Conservation (phyloP, 1,140 invertebrate species). For the Marisa cornuarietis region DNA sequence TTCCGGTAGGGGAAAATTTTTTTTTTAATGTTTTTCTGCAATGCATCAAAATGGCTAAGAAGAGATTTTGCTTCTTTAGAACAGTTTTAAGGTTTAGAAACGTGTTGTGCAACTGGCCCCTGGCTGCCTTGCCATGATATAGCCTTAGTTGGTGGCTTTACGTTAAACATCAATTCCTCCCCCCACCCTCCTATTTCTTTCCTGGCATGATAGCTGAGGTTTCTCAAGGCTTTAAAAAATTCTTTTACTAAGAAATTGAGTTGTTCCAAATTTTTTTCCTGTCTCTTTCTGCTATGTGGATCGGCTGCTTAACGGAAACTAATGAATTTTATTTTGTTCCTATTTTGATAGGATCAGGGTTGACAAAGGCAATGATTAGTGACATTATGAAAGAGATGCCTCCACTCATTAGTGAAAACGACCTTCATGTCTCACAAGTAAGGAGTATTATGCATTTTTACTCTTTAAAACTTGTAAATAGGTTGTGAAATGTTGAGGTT, state of each 20-base stretch:
- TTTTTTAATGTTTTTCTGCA: too few relatives aligned
- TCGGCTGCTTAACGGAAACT: too few relatives aligned
- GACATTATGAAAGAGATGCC: slow-evolving; percentile 87
- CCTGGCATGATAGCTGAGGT: not conserved
- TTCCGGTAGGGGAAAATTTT: too few relatives aligned
- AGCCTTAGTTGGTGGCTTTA: too few relatives aligned
- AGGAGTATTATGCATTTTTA: slow-evolving; percentile 60
- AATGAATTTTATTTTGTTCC: not conserved
- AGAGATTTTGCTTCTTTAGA: too few relatives aligned
- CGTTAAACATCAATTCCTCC: too few relatives aligned
- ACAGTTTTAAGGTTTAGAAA: too few relatives aligned
- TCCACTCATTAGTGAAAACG: slow-evolving; percentile 89
- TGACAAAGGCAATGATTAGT: slow-evolving; percentile 78
- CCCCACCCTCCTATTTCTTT: not conserved
- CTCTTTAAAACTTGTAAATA: too few relatives aligned
- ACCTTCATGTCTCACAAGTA: slow-evolving; percentile 95
- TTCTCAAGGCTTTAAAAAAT: not conserved
- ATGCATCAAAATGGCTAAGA: too few relatives aligned
- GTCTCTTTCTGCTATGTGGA: not conserved
- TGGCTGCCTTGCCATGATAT: too few relatives aligned
- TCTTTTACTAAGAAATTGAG: not conserved
- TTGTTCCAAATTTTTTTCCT: not conserved
- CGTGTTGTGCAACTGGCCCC: too few relatives aligned
- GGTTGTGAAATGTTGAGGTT: too few relatives aligned
- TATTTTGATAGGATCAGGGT: slow-evolving; percentile 60